These are phyloP conservation scores for Tetramorium parvispinum DNA, from an alignment of 1,140 invertebrate genomes.

Conservation along the genomic window DNA sequence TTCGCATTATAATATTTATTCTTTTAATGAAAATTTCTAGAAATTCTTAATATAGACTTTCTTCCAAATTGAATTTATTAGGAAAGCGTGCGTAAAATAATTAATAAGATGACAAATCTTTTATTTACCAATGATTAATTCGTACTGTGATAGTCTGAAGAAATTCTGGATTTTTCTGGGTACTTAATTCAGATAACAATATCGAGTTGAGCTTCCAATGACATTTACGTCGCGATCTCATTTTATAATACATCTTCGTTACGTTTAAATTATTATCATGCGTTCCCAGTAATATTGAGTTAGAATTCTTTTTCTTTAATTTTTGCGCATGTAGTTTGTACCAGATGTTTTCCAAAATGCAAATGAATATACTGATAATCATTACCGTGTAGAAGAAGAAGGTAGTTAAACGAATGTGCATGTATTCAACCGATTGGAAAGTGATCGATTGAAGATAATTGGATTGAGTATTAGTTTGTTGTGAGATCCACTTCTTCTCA, in stretches of 20 bases:
- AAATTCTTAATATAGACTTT: neutral
- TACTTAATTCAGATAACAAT: neutral
- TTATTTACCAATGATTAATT: conserved; percentile 23
- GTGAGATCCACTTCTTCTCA: conserved; percentile 73
- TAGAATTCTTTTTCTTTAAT: neutral
- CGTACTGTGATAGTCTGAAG: conserved; percentile 7
- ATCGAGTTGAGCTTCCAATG: neutral
- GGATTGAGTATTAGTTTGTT: conserved; percentile 21
- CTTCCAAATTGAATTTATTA: neutral
- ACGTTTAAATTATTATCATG: neutral
- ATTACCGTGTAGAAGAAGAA: conserved; percentile 58
- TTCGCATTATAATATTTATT: neutral
- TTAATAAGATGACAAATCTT: neutral
- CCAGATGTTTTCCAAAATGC: conserved; percentile 75
- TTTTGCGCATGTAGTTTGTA: conserved; percentile 17
- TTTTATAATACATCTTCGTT: conserved; percentile 1
- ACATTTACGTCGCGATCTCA: neutral
- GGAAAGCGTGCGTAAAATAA: neutral
- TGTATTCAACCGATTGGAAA: conserved; percentile 72
- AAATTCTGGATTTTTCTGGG: conserved; percentile 3
- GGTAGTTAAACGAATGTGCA: conserved; percentile 66
- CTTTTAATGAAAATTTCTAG: neutral
- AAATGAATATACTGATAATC: conserved; percentile 71
- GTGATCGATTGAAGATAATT: conserved; percentile 36
- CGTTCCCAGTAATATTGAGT: neutral